These are phyloP conservation scores for Anticlea derivata DNA, from an alignment of 2,888 invertebrate species.

Conservation along the genomic window DNA sequence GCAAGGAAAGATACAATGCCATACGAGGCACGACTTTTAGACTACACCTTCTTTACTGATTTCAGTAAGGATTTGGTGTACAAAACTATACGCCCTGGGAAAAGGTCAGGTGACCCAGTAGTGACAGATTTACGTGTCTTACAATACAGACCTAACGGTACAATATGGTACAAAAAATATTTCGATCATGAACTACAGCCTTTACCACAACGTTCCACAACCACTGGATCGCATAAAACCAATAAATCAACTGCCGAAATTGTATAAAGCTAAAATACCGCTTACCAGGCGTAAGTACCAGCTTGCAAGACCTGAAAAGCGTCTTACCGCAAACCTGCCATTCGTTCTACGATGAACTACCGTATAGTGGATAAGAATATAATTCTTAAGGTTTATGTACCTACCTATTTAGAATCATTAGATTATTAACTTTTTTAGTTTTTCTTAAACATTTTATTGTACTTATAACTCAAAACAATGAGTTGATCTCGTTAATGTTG, in stretches of 20 bases:
- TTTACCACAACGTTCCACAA: conserved; percentile 24
- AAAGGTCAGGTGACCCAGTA: no score
- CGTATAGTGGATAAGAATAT: conserved; percentile 7
- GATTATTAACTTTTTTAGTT: conserved; percentile 2
- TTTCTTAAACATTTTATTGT: background rate
- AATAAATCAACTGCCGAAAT: no score
- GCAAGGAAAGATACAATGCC: no score
- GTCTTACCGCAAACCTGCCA: conserved; percentile 17
- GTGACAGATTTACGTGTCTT: background rate
- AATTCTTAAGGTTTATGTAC: no score
- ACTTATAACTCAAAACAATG: conserved; percentile 1
- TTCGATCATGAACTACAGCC: conserved; percentile 14
- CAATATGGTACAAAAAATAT: conserved; percentile 5
- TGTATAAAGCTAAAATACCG: no score
- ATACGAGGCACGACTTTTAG: background rate
- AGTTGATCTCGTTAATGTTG: no score
- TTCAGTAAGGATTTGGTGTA: conserved; percentile 19
- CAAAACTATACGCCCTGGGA: no score
- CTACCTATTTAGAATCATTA: background rate
- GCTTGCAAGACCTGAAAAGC: conserved; percentile 21
- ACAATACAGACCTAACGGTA: no score
- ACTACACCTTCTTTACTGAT: conserved; percentile 16
- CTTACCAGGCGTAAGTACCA: conserved; percentile 23
- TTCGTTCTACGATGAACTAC: conserved; percentile 26
- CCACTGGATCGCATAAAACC: conserved; percentile 16